These are phyloP conservation scores for Echinarachnius parma DNA, from an alignment of 53 echinoderm and acorn worm genomes.

Conservation along the genomic window DNA sequence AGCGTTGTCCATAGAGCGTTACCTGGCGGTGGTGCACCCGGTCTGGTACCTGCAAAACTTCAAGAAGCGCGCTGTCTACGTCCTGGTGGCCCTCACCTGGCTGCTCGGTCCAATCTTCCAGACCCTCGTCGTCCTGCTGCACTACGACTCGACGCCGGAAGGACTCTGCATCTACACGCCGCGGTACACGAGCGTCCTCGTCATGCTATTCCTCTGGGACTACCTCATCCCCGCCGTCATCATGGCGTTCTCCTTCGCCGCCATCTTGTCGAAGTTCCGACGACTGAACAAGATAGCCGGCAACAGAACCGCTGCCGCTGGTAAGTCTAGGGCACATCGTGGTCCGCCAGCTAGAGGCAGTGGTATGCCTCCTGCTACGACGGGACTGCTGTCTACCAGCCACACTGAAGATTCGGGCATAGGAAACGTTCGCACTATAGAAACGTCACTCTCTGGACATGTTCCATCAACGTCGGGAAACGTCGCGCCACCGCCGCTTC, in stretches of 20 bases:
- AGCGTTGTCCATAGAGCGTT: constrained; percentile 72
- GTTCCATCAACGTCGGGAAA: too few relatives aligned
- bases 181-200: neutral
- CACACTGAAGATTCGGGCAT: neutral
- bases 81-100: constrained; percentile 20
- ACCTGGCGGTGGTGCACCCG: constrained; percentile 67
- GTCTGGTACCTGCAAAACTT: constrained; percentile 62
- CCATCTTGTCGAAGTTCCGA: constrained; percentile 43
- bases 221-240: constrained; percentile 64
- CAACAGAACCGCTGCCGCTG: neutral
- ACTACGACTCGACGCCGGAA: constrained; percentile 62
- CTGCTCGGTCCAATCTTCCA: constrained; percentile 42
- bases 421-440: too few relatives aligned
- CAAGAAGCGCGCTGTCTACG: constrained; percentile 26
- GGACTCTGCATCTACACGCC: constrained; percentile 19
- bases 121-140: constrained; percentile 55
- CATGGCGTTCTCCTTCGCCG: constrained; percentile 68
- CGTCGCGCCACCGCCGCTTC: neutral
- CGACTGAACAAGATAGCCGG: constrained; percentile 12
- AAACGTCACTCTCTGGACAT: too few relatives aligned
- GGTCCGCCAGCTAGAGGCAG: too few relatives aligned
- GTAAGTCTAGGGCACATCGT: neutral
- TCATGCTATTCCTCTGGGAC: constrained; percentile 71
- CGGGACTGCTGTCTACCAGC: neutral
- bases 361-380: neutral